Conservation (phyloP, 1,140 invertebrate species). For the Bombus vancouverensis region DNA sequence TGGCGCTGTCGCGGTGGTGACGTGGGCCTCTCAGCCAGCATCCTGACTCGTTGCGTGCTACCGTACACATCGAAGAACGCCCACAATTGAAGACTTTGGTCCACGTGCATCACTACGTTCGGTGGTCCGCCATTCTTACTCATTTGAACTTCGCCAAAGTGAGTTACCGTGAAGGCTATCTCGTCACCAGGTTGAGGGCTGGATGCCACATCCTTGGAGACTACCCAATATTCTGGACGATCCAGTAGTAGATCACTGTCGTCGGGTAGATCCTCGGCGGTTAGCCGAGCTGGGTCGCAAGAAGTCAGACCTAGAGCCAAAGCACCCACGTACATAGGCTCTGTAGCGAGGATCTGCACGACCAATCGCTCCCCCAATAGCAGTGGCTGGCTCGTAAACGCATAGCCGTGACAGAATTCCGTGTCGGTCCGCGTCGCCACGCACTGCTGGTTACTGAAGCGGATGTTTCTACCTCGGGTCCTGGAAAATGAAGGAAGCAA, state of each 20-base stretch:
- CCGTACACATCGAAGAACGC: constrained; percentile 98
- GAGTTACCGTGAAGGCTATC: constrained; percentile 93
- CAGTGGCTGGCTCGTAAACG: constrained; percentile 94
- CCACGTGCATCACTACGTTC: constrained; percentile 95
- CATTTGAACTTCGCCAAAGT: constrained; percentile 94
- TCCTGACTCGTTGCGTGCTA: constrained; percentile 92
- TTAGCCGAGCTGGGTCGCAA: constrained; percentile 92
- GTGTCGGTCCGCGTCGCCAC: constrained; percentile 91
- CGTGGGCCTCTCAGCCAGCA: constrained; percentile 83
- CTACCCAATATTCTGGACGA: constrained; percentile 98
- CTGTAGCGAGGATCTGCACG: constrained; percentile 92
- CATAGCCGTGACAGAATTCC: constrained; percentile 97
- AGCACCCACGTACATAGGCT: constrained; percentile 93
- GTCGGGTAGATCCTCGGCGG: constrained; percentile 91
- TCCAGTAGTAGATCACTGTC: constrained; percentile 96
- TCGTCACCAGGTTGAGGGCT: constrained; percentile 93
- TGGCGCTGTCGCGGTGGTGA: constrained; percentile 77
- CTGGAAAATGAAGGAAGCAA: constrained; percentile 72
- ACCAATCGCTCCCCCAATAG: constrained; percentile 93
- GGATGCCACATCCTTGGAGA: constrained; percentile 95
- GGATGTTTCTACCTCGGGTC: constrained; percentile 92
- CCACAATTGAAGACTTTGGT: constrained; percentile 94
- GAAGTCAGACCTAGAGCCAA: constrained; percentile 96
- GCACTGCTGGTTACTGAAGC: constrained; percentile 90
- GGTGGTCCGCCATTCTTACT: constrained; percentile 92